Evolutionary conservation across 1,140 invertebrate genomes (phyloP), one percentile per base, ranked within the genome.

Genomic region (Diploscapter pachys): DNA sequence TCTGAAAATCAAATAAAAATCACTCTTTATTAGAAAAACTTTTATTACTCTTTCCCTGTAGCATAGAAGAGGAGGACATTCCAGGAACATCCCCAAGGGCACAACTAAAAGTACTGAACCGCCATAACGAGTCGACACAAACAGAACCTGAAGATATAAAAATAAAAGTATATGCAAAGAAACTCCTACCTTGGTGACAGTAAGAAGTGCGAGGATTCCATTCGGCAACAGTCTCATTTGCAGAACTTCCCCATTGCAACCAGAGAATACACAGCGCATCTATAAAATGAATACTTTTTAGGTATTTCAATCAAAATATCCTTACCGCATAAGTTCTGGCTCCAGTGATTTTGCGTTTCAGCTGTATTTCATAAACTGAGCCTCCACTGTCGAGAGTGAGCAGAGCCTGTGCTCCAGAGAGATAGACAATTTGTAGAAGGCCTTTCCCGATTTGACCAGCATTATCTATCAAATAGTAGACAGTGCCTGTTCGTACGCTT

Each of bases 331-430:
- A 49, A 8, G 8, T 71, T 11, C 53, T 48, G 11, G 8, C 6
- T 5, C 71, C 52, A 11, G 61, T 68, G 13, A 72, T 13, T n/a
- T 5, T 13, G n/a, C 11, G 4, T 53, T 50, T 71, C 71, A 70
- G n/a, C 81, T 90, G 92, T 9, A 98, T 88, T 81, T 97, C 92
- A 90, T 96, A 98, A 3, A 98, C 95, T n/a, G 93, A 96, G 2
- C 96, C 96, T 11, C 95, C 94, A 74, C 93, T 96, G 86, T 99
- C 95, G 48, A 93, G 92, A 65, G 93, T 93, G 11, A 97, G 92
- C 93, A 66, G 93, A 85, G 69, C 57, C 59, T 63, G 62, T 48
- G 76, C 81, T 59, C 9, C 72, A 65, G 69, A 59, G 13, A 55
- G 48, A 63, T 51, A 76, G n/a, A 72, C 11, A 57, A 77, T 79